These are phyloP conservation scores for Archocentrus centrarchus DNA, from an alignment of 2,113 vertebrate species.

Conservation along the genomic window DNA sequence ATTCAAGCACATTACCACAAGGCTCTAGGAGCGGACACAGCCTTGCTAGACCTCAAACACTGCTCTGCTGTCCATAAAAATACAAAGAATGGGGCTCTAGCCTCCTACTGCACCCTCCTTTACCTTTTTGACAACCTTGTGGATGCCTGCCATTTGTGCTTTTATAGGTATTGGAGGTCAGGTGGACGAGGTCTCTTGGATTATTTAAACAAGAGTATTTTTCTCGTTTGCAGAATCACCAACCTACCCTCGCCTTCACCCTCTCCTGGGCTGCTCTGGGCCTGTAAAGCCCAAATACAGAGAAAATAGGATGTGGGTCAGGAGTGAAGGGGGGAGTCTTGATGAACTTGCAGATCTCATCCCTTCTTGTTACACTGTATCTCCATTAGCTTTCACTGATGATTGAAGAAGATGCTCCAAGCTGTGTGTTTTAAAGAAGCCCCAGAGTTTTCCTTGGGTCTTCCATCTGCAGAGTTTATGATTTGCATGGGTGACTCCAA, in stretches of 20 bases:
- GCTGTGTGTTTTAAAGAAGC: conserved; percentile 57
- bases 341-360: conserved; percentile 75
- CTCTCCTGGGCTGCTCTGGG: conserved; percentile 67
- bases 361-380: conserved; percentile 60
- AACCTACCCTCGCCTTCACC: conserved; percentile 73
- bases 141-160: conserved; percentile 56
- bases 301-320: conserved; percentile 16
- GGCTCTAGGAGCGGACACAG: conserved; percentile 67
- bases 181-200: conserved; percentile 56
- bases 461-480: conserved; percentile 67
- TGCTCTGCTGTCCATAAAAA: conserved; percentile 72
- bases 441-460: conserved; percentile 51
- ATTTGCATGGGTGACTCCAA: conserved; percentile 53
- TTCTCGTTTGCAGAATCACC: conserved; percentile 62
- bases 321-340: conserved; percentile 28
- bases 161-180: conserved; percentile 77
- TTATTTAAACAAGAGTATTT: conserved; percentile 74
- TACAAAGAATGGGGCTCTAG: conserved; percentile 54
- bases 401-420: conserved; percentile 51
- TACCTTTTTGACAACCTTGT: conserved; percentile 68
- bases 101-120: conserved; percentile 54
- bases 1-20: conserved; percentile 63
- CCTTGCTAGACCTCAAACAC: conserved; percentile 59
- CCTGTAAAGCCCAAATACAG: conserved; percentile 71
- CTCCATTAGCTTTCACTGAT: conserved; percentile 46